phyloP scores from a whole-genome alignment of 2,113 vertebrate genomes.

The Acrocephalus kingi region DNA sequence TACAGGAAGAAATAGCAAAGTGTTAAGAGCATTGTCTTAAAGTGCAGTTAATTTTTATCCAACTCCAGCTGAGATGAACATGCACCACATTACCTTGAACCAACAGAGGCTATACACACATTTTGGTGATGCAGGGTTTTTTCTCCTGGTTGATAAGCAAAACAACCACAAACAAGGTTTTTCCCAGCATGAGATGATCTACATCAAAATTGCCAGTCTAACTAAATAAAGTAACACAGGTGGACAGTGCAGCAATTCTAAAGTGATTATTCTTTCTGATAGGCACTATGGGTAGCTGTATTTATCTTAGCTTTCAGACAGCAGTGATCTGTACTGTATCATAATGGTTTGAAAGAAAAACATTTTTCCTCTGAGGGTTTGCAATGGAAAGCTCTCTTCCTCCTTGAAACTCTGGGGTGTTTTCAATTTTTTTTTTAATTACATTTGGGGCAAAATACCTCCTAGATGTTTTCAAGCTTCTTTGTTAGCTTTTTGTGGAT shows the following conservation, averaged over 20 bases:
- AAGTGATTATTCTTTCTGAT: conserved; percentile 50
- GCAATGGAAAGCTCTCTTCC: background rate
- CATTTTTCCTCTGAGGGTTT: background rate
- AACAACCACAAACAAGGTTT: background rate
- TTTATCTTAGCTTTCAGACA: conserved; percentile 34
- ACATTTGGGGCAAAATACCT: background rate
- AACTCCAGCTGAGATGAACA: background rate
- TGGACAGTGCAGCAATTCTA: conserved; percentile 14
- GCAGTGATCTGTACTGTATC: background rate
- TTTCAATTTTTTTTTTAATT: background rate
- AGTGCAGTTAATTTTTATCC: background rate
- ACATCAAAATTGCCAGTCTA: conserved; percentile 42
- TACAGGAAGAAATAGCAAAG: background rate
- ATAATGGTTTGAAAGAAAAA: conserved; percentile 1
- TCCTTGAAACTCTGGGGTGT: background rate
- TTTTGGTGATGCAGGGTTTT: background rate
- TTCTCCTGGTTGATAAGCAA: background rate
- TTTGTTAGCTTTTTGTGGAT: background rate
- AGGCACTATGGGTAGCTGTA: conserved; percentile 25
- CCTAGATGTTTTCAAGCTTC: background rate
- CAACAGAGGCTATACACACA: accelerated
- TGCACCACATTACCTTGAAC: background rate
- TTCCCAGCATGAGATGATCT: background rate
- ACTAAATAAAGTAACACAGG: conserved; percentile 34
- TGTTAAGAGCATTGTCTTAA: background rate